Conservation (phyloP, 2,797 vertebrate genomes). For the Apodemus agrarius region DNA sequence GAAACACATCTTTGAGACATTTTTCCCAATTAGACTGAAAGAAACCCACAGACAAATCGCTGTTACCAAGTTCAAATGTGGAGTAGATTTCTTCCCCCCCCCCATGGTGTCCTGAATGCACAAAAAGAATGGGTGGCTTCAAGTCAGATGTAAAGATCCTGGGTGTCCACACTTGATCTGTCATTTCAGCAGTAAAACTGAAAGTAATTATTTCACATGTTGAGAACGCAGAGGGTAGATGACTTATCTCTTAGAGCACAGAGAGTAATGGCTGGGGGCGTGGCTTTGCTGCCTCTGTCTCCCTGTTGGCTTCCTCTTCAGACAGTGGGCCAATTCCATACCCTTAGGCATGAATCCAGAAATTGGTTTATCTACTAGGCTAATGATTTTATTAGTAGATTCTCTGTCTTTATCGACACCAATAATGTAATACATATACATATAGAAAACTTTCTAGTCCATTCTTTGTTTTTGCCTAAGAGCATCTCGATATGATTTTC, state of each 20-base stretch:
- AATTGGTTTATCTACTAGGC: constrained; percentile 60
- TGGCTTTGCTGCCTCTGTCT: constrained; percentile 77
- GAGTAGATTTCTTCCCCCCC: constrained; percentile 28
- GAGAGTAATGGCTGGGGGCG: constrained; percentile 64
- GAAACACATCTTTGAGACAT: constrained; percentile 34
- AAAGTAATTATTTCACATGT: constrained; percentile 50
- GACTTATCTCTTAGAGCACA: constrained; percentile 60
- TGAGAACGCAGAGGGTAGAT: constrained; percentile 56
- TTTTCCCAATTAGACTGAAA: constrained; percentile 65
- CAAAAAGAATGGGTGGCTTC: background rate
- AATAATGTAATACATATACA: constrained; percentile 46
- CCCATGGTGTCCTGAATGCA: background rate
- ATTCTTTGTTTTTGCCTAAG: constrained; percentile 68
- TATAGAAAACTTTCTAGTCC: background rate
- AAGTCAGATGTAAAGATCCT: background rate
- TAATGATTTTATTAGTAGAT: constrained; percentile 71
- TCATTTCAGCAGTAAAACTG: constrained; percentile 45
- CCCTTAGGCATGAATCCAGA: constrained; percentile 81
- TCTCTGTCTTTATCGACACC: constrained; percentile 52
- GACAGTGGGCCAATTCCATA: constrained; percentile 73
- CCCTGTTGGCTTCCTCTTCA: constrained; percentile 79
- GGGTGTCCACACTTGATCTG: background rate
- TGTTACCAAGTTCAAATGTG: constrained; percentile 36
- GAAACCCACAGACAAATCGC: constrained; percentile 7
- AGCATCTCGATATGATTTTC: constrained; percentile 57